A percentile compares a stretch with the other conserved stretches of the same genome.
Conservation (phyloP, 1,140 invertebrate species). For the Brachionus angularis region DNA sequence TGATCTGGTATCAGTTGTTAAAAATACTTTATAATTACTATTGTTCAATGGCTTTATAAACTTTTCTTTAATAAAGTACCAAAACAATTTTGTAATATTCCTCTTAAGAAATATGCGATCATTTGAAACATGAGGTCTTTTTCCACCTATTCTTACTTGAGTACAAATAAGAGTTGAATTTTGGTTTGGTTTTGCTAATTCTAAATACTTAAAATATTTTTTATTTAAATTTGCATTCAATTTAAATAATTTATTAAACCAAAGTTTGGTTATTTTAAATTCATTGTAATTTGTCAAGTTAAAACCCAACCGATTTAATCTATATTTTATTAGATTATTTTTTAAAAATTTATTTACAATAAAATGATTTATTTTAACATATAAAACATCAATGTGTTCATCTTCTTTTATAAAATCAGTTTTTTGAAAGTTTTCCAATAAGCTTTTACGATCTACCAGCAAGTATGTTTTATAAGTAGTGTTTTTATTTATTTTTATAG, state of each 20-base stretch:
- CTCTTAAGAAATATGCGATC: background rate
- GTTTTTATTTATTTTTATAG: too few relatives aligned
- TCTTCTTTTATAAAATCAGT: too few relatives aligned
- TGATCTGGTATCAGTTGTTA: background rate
- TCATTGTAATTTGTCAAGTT: too few relatives aligned
- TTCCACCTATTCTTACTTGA: slow-evolving; percentile 31
- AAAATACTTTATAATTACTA: slow-evolving; percentile 5
- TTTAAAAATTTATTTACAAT: too few relatives aligned
- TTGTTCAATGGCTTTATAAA: slow-evolving; percentile 4
- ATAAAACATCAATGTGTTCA: too few relatives aligned
- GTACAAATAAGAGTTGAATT: slow-evolving; percentile 9
- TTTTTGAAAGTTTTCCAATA: too few relatives aligned
- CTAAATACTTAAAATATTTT: background rate
- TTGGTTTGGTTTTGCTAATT: background rate
- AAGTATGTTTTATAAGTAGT: too few relatives aligned
- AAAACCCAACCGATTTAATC: too few relatives aligned
- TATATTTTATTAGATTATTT: too few relatives aligned
- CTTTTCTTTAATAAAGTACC: slow-evolving; percentile 12
- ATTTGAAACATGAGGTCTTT: slow-evolving; percentile 9
- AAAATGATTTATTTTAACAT: too few relatives aligned
- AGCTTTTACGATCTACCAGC: too few relatives aligned
- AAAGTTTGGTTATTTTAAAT: too few relatives aligned
- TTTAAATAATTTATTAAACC: slow-evolving; percentile 13
- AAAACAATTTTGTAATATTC: background rate
- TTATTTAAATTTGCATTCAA: background rate